Conservation (phyloP, 1,140 invertebrate species). For the Lycorma delicatula region DNA sequence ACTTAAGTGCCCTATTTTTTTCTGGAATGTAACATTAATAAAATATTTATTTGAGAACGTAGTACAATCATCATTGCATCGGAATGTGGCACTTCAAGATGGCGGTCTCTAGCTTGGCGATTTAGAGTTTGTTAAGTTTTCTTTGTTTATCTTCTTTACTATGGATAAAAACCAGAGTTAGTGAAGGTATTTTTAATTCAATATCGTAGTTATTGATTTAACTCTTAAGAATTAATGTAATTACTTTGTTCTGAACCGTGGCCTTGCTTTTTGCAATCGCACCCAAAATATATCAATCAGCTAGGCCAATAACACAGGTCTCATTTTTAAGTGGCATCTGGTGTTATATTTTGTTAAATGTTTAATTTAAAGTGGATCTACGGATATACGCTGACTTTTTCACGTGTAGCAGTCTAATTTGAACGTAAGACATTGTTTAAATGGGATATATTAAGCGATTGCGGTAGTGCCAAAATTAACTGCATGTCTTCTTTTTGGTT, state of each 20-base stretch:
- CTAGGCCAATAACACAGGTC: conserved; percentile 23
- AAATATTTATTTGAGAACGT: too few species aligned
- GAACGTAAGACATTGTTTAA: too few species aligned
- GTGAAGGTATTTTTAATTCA: neutral
- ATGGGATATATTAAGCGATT: too few species aligned
- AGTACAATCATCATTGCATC: conserved; percentile 35
- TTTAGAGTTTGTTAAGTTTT: conserved; percentile 44
- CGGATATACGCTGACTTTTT: too few species aligned
- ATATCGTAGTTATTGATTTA: neutral
- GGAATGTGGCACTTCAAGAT: conserved; percentile 54
- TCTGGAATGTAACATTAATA: too few species aligned
- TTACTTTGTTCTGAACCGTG: neutral
- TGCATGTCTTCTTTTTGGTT: too few species aligned
- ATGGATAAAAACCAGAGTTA: neutral
- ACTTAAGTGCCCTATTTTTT: too few species aligned
- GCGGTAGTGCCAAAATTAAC: too few species aligned
- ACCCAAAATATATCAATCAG: neutral
- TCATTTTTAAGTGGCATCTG: conserved; percentile 25
- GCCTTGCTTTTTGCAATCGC: too few species aligned
- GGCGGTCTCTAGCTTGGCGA: conserved; percentile 50
- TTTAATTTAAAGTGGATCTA: too few species aligned
- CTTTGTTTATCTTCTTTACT: conserved; percentile 35
- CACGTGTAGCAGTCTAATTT: too few species aligned
- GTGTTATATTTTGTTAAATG: neutral
- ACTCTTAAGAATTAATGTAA: neutral